Evolutionary conservation across 2,797 vertebrate species (phyloP), one percentile per base, ranked within the genome.

Genomic region (Lateolabrax maculatus): DNA sequence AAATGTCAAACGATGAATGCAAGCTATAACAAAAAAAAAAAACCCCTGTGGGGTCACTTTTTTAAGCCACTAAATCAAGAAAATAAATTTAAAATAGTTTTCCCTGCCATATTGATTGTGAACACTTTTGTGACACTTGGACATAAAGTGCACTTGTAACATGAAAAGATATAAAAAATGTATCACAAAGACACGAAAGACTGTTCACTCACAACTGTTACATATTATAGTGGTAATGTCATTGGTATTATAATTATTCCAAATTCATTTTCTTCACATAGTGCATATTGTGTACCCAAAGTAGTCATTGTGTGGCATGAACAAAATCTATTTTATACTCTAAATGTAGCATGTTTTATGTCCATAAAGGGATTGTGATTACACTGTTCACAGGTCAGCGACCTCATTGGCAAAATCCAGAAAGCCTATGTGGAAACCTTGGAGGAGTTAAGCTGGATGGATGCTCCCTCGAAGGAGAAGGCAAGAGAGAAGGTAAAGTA

Each of bases 381-480:
- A 9, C 37, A 15, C 13, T 89, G 56, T 83, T 80, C 83, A 36
- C 87, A 99, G 98, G 97, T 99, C 69, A 92, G 94, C 37, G 95
- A 98, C 71, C 95, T 99, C 69, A 98, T 99, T 75, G 71, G 91
- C 74, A 98, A 98, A 92, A 96, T 99, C 72, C 96, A 96, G 48
- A 94, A 96, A 27, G 98, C 90, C 0, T 99, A 98, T 13, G 96
- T 99, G 72, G 98, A 99, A 90, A 98, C 96, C 0, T 88, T 99
- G 85, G 97, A 98, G 68, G 98, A 99, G 92, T 86, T 99, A 67
- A 93, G 94, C 89, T 99, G 98, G 98, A 99, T 99, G 98, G 98
- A 99, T 4, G 78, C 92, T n/a, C 89, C 88, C 1, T 98, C 98
- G 0, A 99, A 97, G 89, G 95, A 95, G 74, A 97, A 97, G 84